Conservation (phyloP, 2,797 vertebrate species). For the Bradypodion pumilum region DNA sequence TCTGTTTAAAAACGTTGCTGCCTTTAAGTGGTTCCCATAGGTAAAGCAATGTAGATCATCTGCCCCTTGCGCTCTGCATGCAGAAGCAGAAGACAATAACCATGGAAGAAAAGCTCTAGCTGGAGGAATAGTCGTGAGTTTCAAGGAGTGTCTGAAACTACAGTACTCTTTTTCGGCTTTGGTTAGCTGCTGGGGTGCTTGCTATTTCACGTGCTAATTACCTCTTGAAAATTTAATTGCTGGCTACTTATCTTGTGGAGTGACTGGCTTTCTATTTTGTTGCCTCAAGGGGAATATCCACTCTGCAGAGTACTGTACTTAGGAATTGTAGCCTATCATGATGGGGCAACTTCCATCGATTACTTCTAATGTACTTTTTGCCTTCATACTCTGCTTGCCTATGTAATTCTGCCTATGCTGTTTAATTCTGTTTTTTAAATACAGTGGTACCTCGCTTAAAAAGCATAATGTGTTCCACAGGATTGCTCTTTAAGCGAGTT, state of each 20-base stretch:
- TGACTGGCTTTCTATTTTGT: background rate
- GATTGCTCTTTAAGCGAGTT: too few relatives aligned
- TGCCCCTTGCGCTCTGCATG: background rate
- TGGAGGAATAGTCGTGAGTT: conserved; percentile 45
- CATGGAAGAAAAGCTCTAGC: conserved; percentile 42
- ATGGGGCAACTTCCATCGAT: fast-evolving
- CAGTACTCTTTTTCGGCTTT: background rate
- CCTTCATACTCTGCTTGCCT: too few relatives aligned
- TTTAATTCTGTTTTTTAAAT: fast-evolving
- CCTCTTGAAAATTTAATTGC: conserved; percentile 52
- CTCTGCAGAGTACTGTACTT: background rate
- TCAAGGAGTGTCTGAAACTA: conserved; percentile 17
- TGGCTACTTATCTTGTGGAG: background rate
- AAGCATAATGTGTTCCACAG: too few relatives aligned
- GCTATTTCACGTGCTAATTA: conserved; percentile 61
- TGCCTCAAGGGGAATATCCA: background rate
- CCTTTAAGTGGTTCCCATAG: conserved; percentile 43
- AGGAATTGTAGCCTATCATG: background rate
- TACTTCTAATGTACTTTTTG: too few relatives aligned
- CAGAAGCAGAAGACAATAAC: conserved; percentile 11
- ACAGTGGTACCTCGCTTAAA: too few relatives aligned
- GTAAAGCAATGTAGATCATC: conserved; percentile 9
- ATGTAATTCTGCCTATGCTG: fast-evolving
- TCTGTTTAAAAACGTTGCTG: conserved; percentile 2
- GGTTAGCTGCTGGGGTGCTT: conserved; percentile 46